These are phyloP conservation scores for Ichneumoninae sp. DNA, from an alignment of 2,888 invertebrate species.

Conservation along the genomic window DNA sequence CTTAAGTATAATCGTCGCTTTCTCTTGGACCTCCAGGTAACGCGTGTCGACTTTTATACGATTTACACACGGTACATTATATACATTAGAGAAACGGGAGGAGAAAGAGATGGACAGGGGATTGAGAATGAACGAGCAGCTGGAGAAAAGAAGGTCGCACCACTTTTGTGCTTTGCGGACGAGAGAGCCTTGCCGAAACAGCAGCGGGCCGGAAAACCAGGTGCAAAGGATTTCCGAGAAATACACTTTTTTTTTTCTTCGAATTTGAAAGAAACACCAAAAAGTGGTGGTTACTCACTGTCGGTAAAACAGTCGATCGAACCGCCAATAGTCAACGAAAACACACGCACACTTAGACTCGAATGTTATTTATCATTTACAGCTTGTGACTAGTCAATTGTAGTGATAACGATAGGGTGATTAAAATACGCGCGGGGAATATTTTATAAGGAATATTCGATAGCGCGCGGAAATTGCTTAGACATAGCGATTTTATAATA, in stretches of 20 bases:
- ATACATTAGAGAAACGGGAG: slow-evolving; percentile 31
- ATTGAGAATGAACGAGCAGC: slow-evolving; percentile 22
- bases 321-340: background rate
- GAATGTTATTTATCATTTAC: slow-evolving; percentile 19
- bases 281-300: background rate
- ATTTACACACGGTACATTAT: slow-evolving; percentile 52
- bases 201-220: slow-evolving; percentile 35
- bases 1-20: slow-evolving; percentile 46
- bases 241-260: slow-evolving; percentile 18
- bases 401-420: background rate
- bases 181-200: slow-evolving; percentile 16
- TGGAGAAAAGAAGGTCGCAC: slow-evolving; percentile 16
- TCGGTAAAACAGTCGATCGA: background rate
- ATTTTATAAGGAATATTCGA: slow-evolving; percentile 8
- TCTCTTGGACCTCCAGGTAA: slow-evolving; percentile 32
- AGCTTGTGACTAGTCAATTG: slow-evolving; percentile 51
- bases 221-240: slow-evolving; percentile 20
- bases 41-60: slow-evolving; percentile 59
- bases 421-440: background rate
- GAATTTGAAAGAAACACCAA: background rate
- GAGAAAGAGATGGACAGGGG: background rate
- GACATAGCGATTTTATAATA: slow-evolving; percentile 13
- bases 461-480: background rate
- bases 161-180: slow-evolving; percentile 6
- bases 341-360: slow-evolving; percentile 33